phyloP scores from a whole-genome alignment of 2,113 vertebrate genomes.

The Myiagra hebetior region DNA sequence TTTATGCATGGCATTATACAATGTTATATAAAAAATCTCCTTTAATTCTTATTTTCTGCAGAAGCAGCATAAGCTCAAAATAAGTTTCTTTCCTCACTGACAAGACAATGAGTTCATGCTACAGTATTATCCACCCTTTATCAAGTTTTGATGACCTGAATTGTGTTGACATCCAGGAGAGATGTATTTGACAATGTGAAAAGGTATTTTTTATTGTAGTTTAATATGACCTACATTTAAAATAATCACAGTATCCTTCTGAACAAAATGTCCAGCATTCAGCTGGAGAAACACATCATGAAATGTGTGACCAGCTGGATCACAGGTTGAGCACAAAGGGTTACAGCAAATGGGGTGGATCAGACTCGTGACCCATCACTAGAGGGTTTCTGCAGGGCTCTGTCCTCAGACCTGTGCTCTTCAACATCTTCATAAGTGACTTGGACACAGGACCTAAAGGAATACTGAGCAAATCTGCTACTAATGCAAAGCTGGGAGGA shows the following conservation, averaged over 20 bases:
- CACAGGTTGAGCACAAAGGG: not conserved
- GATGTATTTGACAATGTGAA: not conserved
- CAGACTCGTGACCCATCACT: not conserved
- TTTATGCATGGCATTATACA: not conserved
- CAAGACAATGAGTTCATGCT: not conserved
- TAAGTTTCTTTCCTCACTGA: not conserved
- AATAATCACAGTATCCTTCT: not conserved
- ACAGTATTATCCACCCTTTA: not conserved
- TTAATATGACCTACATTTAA: not conserved
- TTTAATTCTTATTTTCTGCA: not conserved
- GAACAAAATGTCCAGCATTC: not conserved
- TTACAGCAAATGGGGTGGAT: not conserved
- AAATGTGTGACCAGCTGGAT: not conserved
- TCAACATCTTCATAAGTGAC: not conserved
- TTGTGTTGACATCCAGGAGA: not conserved
- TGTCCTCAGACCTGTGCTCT: too few species aligned
- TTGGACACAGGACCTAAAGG: not conserved
- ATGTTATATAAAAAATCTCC: not conserved
- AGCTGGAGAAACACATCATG: not conserved
- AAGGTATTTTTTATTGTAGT: not conserved
- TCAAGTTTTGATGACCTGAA: not conserved
- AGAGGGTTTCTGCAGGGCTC: not conserved
- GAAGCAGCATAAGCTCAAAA: not conserved
- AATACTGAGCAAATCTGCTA: not conserved
- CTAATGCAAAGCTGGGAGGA: not conserved